phyloP scores from a whole-genome alignment of 2,113 vertebrate species.

The Heterotilapia buettikoferi region DNA sequence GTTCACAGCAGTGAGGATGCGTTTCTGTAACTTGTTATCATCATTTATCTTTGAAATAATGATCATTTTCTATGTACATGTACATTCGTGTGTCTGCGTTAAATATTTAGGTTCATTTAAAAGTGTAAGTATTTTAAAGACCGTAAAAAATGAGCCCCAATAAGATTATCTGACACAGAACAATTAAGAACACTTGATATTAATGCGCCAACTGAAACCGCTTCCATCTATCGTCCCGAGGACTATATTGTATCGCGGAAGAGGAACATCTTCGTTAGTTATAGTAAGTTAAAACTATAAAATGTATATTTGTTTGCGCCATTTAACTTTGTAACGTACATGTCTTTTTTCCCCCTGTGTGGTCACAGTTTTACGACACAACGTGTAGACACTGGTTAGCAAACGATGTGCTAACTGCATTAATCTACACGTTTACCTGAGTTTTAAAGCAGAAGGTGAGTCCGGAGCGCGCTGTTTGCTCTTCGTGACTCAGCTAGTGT shows the following conservation, averaged over 20 bases:
- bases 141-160: not conserved
- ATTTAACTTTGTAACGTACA: not conserved
- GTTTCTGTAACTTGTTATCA: not conserved
- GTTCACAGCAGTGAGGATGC: rapidly evolving
- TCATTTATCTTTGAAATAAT: rapidly evolving
- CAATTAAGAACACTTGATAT: not conserved
- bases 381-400: not conserved
- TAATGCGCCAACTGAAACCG: not conserved
- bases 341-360: rapidly evolving
- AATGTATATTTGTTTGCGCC: too few species aligned
- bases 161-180: rapidly evolving
- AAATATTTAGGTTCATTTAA: not conserved
- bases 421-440: rapidly evolving
- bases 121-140: not conserved
- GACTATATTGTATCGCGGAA: slow-evolving; percentile 11
- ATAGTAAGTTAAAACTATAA: rapidly evolving
- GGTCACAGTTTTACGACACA: not conserved
- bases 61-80: rapidly evolving
- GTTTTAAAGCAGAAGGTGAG: not conserved
- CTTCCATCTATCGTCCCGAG: not conserved
- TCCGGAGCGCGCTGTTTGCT: not conserved
- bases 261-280: not conserved
- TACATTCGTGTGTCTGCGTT: rapidly evolving
- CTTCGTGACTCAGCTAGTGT: not conserved
- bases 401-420: rapidly evolving